phyloP scores from a whole-genome alignment of 1,140 invertebrate genomes.

The Aricia agestis region DNA sequence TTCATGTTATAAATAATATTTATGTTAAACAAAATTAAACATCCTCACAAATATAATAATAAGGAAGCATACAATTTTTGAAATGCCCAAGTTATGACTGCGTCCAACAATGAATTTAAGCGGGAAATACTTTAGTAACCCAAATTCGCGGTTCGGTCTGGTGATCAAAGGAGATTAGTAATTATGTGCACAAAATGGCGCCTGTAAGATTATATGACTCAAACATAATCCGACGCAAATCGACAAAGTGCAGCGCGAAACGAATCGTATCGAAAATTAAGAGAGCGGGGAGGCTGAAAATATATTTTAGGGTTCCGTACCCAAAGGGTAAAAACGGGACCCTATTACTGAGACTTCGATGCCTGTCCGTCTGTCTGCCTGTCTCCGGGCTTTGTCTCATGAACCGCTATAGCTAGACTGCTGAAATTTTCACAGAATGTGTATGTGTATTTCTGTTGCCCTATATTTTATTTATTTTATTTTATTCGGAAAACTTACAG shows the following conservation, averaged over 20 bases:
- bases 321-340: too few species aligned
- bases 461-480: too few species aligned
- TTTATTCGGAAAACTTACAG: too few species aligned
- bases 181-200: constrained; percentile 10
- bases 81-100: neutral
- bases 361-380: too few species aligned
- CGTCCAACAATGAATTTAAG: constrained; percentile 6
- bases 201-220: constrained; percentile 12
- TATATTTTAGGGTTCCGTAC: neutral
- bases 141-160: neutral
- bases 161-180: constrained; percentile 8
- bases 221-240: constrained; percentile 6
- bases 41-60: neutral
- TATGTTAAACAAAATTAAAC: too few species aligned
- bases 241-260: neutral
- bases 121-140: constrained; percentile 6
- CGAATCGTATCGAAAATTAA: neutral
- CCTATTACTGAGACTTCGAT: too few species aligned
- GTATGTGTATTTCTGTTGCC: too few species aligned
- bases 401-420: too few species aligned
- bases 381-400: too few species aligned
- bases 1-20: too few species aligned
- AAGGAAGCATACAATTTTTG: neutral
- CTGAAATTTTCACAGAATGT: too few species aligned
- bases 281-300: neutral